Base-by-base conservation (phyloP, 2,113 vertebrate species). In the Aptenodytes patagonicus region DNA sequence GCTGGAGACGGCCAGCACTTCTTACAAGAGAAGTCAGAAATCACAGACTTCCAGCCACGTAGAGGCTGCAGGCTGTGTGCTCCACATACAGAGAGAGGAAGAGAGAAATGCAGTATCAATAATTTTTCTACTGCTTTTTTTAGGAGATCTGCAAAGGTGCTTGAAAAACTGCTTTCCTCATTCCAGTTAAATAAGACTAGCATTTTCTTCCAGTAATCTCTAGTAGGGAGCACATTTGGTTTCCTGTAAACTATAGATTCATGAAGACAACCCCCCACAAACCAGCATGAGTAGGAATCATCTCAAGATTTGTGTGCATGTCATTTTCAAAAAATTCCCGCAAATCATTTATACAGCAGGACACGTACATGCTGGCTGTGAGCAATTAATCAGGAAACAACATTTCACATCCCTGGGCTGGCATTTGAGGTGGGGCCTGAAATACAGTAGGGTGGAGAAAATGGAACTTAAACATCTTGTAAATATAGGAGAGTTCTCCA, bases 181-280 rank as follows among this genome's bases (percentile, higher is more conserved):
- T 87, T 97, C 80, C 92, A 78, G 69, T 90, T 92, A 93, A 94
- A 58, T 14, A 66, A 57, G 57, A 86, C 60, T 17, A 92, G 54
- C 10, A 36, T 82, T 92, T 92, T 83, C 69, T 96, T 97, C 95
- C 96, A 87, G 92, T 88, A 97, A 91, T 87, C 89, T 84, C 94
- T 65, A 72, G n/a, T 36, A 68, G 68, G n/a, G 22, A 44, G 24
- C 47, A 79, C 17, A 14, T 76, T 82, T 84, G 44, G 60, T 84
- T 97, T 96, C 92, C 90, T 79, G 83, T 84, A 93, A 93, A 78
- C 77, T 47, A 47, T 87, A 95, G 83, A 95, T 95, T 92, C 26
- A 51, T 0, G 0, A 75, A 70, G 80, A 89, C 38, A 64, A 87
- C 68, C 24, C 55, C 64, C 83, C 86, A 89, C 83, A 95, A 93